Evolutionary conservation across 2,797 vertebrate species (phyloP).

Genomic region (Coregonus sp.): DNA sequence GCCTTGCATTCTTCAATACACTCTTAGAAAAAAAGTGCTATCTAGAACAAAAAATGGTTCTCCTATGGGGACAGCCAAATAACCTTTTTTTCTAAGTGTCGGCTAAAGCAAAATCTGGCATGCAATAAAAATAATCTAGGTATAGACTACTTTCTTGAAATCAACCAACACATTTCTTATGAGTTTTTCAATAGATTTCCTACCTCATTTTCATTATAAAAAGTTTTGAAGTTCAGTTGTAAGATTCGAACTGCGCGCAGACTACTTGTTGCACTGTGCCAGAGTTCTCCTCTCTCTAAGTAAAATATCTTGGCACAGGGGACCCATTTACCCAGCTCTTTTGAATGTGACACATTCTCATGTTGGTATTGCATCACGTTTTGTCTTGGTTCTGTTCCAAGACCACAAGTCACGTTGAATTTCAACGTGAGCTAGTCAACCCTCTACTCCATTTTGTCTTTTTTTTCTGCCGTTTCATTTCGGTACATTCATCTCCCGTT

Average conservation of each 20-base stretch:
- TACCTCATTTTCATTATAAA: slow-evolving; percentile 26
- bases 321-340: slow-evolving; percentile 55
- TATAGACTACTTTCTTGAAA: neutral
- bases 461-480: neutral
- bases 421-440: slow-evolving; percentile 68
- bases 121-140: neutral
- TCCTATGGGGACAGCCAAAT: too few relatives aligned
- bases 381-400: slow-evolving; percentile 50
- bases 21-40: too few relatives aligned
- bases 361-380: slow-evolving; percentile 64
- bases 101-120: neutral
- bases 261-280: slow-evolving; percentile 10
- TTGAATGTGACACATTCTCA: slow-evolving; percentile 72
- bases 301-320: slow-evolving; percentile 66
- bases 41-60: too few relatives aligned
- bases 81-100: too few relatives aligned
- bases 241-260: neutral
- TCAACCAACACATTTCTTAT: neutral
- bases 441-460: slow-evolving; percentile 7
- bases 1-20: too few relatives aligned
- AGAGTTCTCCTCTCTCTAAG: slow-evolving; percentile 49
- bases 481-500: neutral
- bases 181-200: slow-evolving; percentile 7
- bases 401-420: slow-evolving; percentile 71
- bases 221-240: neutral